Base-by-base conservation (phyloP, 2,113 vertebrate genomes). In the Rhegmatorhina hoffmannsi region DNA sequence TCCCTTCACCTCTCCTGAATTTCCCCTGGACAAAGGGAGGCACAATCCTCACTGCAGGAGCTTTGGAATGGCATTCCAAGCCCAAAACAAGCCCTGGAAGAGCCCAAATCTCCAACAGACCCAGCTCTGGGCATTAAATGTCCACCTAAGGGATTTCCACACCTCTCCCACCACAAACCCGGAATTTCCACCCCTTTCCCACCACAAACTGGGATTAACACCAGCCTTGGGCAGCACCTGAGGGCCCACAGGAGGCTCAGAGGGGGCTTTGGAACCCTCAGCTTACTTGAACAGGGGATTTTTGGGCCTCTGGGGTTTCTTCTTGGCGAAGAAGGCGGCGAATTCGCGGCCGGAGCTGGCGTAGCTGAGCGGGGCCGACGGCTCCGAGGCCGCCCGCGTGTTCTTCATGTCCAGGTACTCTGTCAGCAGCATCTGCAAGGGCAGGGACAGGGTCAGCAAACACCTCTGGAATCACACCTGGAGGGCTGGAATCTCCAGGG, bases 401-500 rank as follows among this genome's bases (percentile, higher is more conserved):
- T 99, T 99, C 97, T 99, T 99, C 98, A 99, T 99, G 74, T 99
- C 99, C 97, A 99, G 98, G 73, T 99, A 99, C 84, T 99, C 99
- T 4, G 99, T 99, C 50, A 99, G 98, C 96, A 99, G 97, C 95
- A 99, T 98, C 99, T 99, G 72, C 6, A 16, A 78, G 52, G 8
- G 59, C 94, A 55, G 84, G 20, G 72, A 52, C 7, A 24, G 17
- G 40, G 40, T 11, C 10, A 92, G 84, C 70, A 23, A 96, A 56
- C 86, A 92, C 59, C 68, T 33, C 43, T 95, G 77, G 59, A 47
- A 94, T 4, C 49, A 67, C 97, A 91, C 49, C 52, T 40, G 60
- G 66, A 80, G 31, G 87, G 64, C 85, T 79, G 96, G 94, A 52
- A 74, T 52, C 26, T 97, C 85, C 62, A 95, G 95, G 97, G 95